Evolutionary conservation across 2,797 vertebrate genomes (phyloP).

Genomic region (Oreochromis grahami): DNA sequence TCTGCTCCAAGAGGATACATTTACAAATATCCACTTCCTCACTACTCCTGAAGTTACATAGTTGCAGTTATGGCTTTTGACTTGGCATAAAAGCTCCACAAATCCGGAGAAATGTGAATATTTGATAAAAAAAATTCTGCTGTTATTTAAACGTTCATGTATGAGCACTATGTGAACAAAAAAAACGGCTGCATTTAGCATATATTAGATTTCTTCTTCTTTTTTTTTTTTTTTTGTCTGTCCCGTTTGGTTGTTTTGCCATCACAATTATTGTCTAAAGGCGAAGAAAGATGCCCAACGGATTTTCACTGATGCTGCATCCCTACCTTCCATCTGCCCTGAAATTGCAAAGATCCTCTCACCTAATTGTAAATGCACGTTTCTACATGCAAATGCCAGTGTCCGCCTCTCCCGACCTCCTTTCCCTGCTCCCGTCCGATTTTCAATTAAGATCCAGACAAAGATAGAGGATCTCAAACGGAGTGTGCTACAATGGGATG

Average conservation of each 20-base stretch:
- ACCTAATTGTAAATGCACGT: constrained; percentile 49
- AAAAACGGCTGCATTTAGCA: neutral
- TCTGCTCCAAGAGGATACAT: neutral
- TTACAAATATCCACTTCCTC: neutral
- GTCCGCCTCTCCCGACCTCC: neutral
- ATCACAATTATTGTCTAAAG: no score
- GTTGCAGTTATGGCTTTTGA: rapidly evolving
- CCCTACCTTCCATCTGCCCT: neutral
- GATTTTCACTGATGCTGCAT: neutral
- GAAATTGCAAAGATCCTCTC: constrained; percentile 23
- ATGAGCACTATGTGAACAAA: neutral
- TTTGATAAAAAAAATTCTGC: neutral
- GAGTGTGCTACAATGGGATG: constrained; percentile 6
- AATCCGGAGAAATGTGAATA: neutral
- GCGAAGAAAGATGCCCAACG: no score
- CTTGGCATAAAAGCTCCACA: neutral
- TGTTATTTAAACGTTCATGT: neutral
- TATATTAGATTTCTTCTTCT: neutral
- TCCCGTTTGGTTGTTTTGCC: no score
- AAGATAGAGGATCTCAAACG: constrained; percentile 60
- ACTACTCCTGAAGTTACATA: neutral
- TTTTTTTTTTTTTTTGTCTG: no score
- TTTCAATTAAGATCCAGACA: constrained; percentile 79
- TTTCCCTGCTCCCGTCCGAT: constrained; percentile 18
- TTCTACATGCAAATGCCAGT: constrained; percentile 49